Evolutionary conservation across 2,797 vertebrate genomes (phyloP).

Genomic region (Acrossocheilus fasciatus): DNA sequence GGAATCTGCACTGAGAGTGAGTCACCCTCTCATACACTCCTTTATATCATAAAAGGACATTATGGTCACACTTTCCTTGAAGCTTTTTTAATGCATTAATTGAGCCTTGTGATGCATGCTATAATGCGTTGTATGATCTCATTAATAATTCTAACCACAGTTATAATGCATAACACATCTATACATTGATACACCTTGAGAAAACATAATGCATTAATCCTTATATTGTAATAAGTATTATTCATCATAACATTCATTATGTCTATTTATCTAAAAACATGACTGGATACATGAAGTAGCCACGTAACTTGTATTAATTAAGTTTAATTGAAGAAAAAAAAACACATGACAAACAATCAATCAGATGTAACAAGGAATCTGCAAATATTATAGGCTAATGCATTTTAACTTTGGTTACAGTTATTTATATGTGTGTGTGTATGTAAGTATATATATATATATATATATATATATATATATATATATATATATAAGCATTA

Average conservation of each 20-base stretch:
- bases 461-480: background rate
- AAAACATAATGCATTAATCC: background rate
- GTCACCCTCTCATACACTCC: slow-evolving; percentile 50
- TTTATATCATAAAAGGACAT: background rate
- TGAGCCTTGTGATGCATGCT: background rate
- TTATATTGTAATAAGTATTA: background rate
- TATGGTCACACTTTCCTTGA: background rate
- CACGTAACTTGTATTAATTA: background rate
- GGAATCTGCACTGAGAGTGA: slow-evolving; percentile 84
- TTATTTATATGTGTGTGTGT: background rate
- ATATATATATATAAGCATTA: background rate
- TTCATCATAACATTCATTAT: background rate
- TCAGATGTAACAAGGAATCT: background rate
- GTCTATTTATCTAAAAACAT: background rate
- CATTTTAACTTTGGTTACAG: background rate
- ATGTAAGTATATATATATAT: background rate
- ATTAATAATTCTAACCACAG: background rate
- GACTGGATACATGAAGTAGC: background rate
- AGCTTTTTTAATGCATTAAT: background rate
- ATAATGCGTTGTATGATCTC: background rate
- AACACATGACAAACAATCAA: background rate
- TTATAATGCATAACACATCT: background rate
- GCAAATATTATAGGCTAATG: background rate
- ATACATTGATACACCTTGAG: background rate
- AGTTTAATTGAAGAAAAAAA: background rate